Conservation (phyloP, 2,888 invertebrate genomes). For the Lycophotia porphyrea region DNA sequence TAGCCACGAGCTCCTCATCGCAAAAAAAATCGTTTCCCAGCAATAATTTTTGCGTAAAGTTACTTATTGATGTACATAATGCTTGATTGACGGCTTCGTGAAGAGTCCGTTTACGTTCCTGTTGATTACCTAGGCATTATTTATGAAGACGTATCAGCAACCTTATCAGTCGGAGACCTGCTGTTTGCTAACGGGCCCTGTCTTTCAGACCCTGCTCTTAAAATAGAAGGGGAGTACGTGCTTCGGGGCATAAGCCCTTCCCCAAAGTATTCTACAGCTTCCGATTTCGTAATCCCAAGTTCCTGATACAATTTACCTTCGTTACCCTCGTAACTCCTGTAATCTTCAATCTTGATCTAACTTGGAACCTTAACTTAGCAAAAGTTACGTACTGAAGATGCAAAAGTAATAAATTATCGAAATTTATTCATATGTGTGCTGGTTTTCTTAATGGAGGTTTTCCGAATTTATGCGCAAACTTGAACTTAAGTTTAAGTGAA, state of each 20-base stretch:
- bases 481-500: slow-evolving; percentile 7
- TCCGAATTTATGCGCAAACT: slow-evolving; percentile 41
- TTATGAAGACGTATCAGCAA: background rate
- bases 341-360: slow-evolving; percentile 33
- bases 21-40: too few species aligned
- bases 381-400: slow-evolving; percentile 26
- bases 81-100: too few species aligned
- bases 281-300: background rate
- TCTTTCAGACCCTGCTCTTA: background rate
- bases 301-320: slow-evolving; percentile 35
- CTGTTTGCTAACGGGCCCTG: background rate
- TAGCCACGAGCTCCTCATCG: too few species aligned
- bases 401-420: slow-evolving; percentile 26
- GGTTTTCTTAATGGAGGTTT: slow-evolving; percentile 30
- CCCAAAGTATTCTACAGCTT: background rate
- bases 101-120: too few species aligned
- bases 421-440: slow-evolving; percentile 33
- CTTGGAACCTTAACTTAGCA: slow-evolving; percentile 28
- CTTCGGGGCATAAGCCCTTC: slow-evolving; percentile 1
- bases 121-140: background rate
- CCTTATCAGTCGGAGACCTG: background rate
- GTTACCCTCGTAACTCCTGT: slow-evolving; percentile 35
- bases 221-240: background rate
- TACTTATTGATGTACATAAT: too few species aligned
- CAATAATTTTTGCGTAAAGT: too few species aligned